phyloP scores from a whole-genome alignment of 2,797 vertebrate species.

The Pseudopleuronectes americanus region DNA sequence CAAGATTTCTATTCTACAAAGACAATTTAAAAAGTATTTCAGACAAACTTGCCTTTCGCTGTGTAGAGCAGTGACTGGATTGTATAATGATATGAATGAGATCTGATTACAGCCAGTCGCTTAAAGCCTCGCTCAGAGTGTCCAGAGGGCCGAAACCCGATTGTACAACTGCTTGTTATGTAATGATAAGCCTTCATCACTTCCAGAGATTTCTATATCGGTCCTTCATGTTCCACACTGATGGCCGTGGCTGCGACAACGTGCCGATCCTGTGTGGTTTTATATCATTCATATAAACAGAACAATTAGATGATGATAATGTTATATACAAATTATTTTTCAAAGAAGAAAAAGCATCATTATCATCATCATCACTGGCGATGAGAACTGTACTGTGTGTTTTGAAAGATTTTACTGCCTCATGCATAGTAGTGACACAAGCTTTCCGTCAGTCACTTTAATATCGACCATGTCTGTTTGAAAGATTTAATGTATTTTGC shows the following conservation, averaged over 20 bases:
- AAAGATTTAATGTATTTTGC: slow-evolving; percentile 54
- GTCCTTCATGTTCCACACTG: slow-evolving; percentile 26
- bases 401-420: slow-evolving; percentile 58
- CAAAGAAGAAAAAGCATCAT: slow-evolving; percentile 2
- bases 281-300: slow-evolving; percentile 50
- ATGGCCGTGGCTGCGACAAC: slow-evolving; percentile 43
- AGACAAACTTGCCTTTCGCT: slow-evolving; percentile 36
- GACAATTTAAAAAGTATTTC: slow-evolving; percentile 34
- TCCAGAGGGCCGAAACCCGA: slow-evolving; percentile 25
- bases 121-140: slow-evolving; percentile 10
- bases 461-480: slow-evolving; percentile 42
- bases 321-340: slow-evolving; percentile 86
- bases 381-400: slow-evolving; percentile 48
- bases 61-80: slow-evolving; percentile 32
- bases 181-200: slow-evolving; percentile 47
- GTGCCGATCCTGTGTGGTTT: slow-evolving; percentile 71
- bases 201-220: slow-evolving; percentile 19
- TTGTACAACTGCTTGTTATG: slow-evolving; percentile 37
- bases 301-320: slow-evolving; percentile 50
- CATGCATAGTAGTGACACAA: slow-evolving; percentile 38
- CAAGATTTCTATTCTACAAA: slow-evolving; percentile 62
- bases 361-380: slow-evolving; percentile 25
- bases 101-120: background rate
- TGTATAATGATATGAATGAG: slow-evolving; percentile 24
- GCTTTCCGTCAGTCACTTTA: slow-evolving; percentile 39